A percentile compares a stretch with the other conserved stretches of the same genome.
Evolutionary conservation across 1,140 invertebrate genomes (phyloP).

Genomic region (Stegodyphus dumicola): DNA sequence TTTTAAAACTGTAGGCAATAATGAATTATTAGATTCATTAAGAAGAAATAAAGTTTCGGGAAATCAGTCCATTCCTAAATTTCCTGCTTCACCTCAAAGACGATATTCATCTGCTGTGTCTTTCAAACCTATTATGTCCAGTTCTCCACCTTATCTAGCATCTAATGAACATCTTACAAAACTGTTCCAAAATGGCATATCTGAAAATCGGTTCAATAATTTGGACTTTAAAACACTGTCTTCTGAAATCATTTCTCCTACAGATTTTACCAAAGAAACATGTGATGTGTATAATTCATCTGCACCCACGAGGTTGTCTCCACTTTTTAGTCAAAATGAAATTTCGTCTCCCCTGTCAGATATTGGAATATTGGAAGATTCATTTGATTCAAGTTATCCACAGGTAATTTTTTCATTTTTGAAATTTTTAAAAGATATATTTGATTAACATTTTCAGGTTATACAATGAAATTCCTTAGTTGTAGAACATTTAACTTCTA

Average conservation of each 20-base stretch:
- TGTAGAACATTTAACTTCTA: no score
- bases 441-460: not conserved
- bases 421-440: not conserved
- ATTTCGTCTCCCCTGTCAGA: constrained; percentile 15
- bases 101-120: constrained; percentile 23
- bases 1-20: no score
- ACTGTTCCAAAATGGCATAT: not conserved
- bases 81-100: constrained; percentile 3
- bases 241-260: not conserved
- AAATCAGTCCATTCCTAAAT: not conserved
- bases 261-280: not conserved
- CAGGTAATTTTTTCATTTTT: not conserved
- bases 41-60: no score
- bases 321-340: constrained; percentile 34
- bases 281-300: not conserved
- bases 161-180: not conserved
- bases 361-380: not conserved
- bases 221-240: not conserved
- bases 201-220: not conserved
- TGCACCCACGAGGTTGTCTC: constrained; percentile 7
- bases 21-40: no score
- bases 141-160: not conserved
- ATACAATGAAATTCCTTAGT: no score
- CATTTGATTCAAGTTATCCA: not conserved
- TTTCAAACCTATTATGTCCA: not conserved